Base-by-base conservation (phyloP, 2,113 vertebrate genomes). In the Picathartes gymnocephalus region DNA sequence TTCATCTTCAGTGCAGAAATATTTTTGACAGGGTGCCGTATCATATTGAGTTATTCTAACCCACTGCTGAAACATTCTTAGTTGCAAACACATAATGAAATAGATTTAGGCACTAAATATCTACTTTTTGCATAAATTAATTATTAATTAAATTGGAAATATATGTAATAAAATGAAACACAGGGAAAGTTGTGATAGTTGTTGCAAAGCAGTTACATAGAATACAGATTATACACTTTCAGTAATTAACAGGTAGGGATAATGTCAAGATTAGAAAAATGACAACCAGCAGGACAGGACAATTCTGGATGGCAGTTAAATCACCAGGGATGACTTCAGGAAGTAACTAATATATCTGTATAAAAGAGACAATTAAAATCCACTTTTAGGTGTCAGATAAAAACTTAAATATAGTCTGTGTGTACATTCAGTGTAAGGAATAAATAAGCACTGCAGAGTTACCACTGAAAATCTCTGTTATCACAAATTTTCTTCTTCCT, bases 211-310 rank as follows among this genome's bases (percentile, higher is more conserved):
- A 44, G 7, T 33, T 30, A 35, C 13, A 33, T 1, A 73, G 42
- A 65, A 80, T 51, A 70, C 13, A 73, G n/a, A 39, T 0, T 0
- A 47, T 33, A 48, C 2, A 1, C 7, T 50, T 15, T 48, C 18
- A 66, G 42, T 42, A 69, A 57, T 53, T 81, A 86, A 65, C 13
- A 58, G 18, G 25, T 54, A 74, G 14, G 14, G 81, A 88, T 64
- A 47, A 68, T 27, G 16, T 47, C 44, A 85, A 68, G 42, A 72
- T 88, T 72, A 56, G 57, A 33, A 93, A 84, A 93, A 68, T 3
- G 35, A 88, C 3, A 28, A 58, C 21, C 20, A 65, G 27, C 9
- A 60, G 10, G 21, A 9, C 17, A 64, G 30, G 9, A 80, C 4
- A 64, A 76, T 60, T 95, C 71, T 51, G 18, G 21, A 84, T 27